A percentile compares a stretch with the other conserved stretches of the same genome.
Evolutionary conservation across 1,140 invertebrate genomes (phyloP).

Genomic region (Trichoplusia ni): DNA sequence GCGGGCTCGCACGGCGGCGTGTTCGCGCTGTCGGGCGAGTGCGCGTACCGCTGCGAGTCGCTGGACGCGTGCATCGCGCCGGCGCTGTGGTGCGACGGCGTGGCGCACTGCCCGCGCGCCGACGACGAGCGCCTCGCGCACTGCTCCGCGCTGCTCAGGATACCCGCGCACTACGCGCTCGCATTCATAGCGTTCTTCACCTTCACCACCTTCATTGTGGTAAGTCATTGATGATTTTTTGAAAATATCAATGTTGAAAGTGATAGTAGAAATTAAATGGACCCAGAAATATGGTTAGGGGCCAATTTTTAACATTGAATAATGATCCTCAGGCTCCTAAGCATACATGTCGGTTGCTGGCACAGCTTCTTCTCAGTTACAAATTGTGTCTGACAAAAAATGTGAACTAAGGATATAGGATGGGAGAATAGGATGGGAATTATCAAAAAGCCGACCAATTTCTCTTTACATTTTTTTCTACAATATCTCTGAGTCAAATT

Average conservation of each 20-base stretch:
- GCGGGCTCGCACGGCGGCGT: conserved; percentile 77
- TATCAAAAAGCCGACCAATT: too few relatives aligned
- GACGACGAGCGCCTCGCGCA: conserved; percentile 92
- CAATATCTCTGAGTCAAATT: too few relatives aligned
- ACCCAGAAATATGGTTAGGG: too few relatives aligned
- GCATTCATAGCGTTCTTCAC: conserved; percentile 76
- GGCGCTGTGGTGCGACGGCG: conserved; percentile 94
- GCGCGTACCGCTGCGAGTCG: conserved; percentile 91
- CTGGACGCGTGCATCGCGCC: conserved; percentile 93
- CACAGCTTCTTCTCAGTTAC: too few relatives aligned
- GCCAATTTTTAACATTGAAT: too few relatives aligned
- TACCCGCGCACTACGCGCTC: conserved; percentile 87
- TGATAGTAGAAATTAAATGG: too few relatives aligned
- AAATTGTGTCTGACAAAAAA: too few relatives aligned
- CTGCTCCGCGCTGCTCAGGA: conserved; percentile 88
- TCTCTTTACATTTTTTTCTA: too few relatives aligned
- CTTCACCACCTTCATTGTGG: conserved; percentile 64
- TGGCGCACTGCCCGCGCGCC: conserved; percentile 92
- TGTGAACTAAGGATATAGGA: too few relatives aligned
- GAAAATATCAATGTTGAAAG: conserved; percentile 10
- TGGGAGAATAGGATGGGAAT: too few relatives aligned
- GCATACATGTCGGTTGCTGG: too few relatives aligned
- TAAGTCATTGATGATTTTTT: conserved; percentile 35
- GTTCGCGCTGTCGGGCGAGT: conserved; percentile 86
- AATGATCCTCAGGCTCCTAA: too few relatives aligned